Evolutionary conservation across 2,797 vertebrate genomes (phyloP), one percentile per base, ranked within the genome.

Genomic region (Hippopotamyrus pictus): DNA sequence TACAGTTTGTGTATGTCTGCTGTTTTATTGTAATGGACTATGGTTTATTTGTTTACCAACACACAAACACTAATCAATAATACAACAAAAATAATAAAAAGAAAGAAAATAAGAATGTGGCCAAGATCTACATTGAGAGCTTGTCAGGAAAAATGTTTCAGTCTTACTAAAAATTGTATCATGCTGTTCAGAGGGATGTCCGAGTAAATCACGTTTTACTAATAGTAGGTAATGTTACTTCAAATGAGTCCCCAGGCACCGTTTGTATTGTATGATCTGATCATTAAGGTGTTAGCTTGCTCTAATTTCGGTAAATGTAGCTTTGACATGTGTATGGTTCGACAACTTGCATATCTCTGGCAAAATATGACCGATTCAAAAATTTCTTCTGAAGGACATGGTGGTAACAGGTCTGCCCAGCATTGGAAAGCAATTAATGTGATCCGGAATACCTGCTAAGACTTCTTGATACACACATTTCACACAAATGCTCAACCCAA

Each of bases 71-170:
- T 14, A 69, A 69, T 33, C 65, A 33, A 69, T 69, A 33, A 33
- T 69, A 69, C 4, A 33, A 69, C 65, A 69, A 69, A 69, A 33
- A 33, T 33, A 69, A 33, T 69, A 29, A 33, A 69, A 69, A 65
- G 22, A 33, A 69, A 69, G 65, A 33, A 33, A 79, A 44, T 44
- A 8, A 79, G 7, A 79, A 44, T 44, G 37, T 6, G 14, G 17
- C 73, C 37, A 79, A 44, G 17, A 33, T 79, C 37, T 44, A n/a
- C n/a, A n/a, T n/a, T n/a, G 33, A 87, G 53, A 59, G 29, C 85
- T 59, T 87, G 85, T 88, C 54, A 88, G 54, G 37, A 73, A 88
- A 88, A 88, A 65, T 69, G 19, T 69, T 65, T 88, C 57, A 88
- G 41, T 65, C 9, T 62, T 48, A 46, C 86, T 88, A 88, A 62